A percentile compares a stretch with the other conserved stretches of the same genome.
phyloP scores from a whole-genome alignment of 1,140 invertebrate genomes.

The Ditylenchus dipsaci region DNA sequence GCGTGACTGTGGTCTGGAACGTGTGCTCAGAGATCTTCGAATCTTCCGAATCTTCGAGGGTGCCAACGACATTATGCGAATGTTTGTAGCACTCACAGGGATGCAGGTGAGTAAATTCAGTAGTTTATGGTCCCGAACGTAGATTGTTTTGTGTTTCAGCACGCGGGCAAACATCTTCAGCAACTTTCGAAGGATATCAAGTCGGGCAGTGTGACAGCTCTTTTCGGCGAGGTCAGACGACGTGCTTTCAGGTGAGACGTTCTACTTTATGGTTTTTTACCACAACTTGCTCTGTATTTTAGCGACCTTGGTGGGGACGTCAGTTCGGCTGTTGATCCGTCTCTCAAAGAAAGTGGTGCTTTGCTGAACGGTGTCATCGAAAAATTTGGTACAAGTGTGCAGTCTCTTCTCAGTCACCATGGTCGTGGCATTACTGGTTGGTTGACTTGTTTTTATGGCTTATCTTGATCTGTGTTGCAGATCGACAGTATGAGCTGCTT shows the following conservation, averaged over 20 bases:
- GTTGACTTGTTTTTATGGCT: too few species aligned
- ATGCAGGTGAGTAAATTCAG: conserved; percentile 24
- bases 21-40: conserved; percentile 62
- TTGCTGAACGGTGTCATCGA: conserved; percentile 67
- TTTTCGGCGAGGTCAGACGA: conserved; percentile 50
- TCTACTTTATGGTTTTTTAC: not conserved
- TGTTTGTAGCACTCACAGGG: conserved; percentile 87
- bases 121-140: too few species aligned
- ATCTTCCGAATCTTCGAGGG: conserved; percentile 99
- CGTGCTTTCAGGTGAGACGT: conserved; percentile 26
- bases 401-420: conserved; percentile 78
- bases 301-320: conserved; percentile 38
- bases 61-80: conserved; percentile 92
- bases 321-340: conserved; percentile 37
- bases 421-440: conserved; percentile 72
- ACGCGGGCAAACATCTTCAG: conserved; percentile 55
- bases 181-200: conserved; percentile 50
- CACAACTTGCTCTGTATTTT: conserved; percentile 9
- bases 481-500: conserved; percentile 76
- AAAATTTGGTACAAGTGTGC: conserved; percentile 77
- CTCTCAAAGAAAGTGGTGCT: conserved; percentile 37
- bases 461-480: conserved; percentile 53
- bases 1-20: conserved; percentile 83
- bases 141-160: not conserved
- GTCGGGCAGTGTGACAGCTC: conserved; percentile 28